A percentile compares a stretch with the other conserved stretches of the same genome.
Conservation (phyloP, 2,113 vertebrate species). For the Clinocottus analis region DNA sequence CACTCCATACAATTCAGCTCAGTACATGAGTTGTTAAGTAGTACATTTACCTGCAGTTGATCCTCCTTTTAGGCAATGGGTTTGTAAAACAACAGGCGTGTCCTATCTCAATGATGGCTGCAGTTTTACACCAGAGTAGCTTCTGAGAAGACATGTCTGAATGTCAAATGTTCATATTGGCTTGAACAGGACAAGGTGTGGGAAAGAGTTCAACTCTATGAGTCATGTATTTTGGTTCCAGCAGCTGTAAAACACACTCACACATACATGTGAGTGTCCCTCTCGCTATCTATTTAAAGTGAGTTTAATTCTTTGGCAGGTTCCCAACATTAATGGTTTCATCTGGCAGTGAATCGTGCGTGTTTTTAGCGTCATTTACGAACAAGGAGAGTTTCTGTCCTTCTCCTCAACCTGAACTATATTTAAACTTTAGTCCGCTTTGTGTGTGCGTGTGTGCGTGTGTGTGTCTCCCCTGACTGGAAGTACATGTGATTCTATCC, state of each 20-base stretch:
- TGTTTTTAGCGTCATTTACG: not conserved
- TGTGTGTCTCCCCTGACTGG: slow-evolving; percentile 18
- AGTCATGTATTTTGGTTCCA: slow-evolving; percentile 29
- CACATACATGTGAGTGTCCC: not conserved
- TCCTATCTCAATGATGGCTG: not conserved
- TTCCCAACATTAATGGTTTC: not conserved
- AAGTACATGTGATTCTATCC: slow-evolving; percentile 23
- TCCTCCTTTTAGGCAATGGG: not conserved
- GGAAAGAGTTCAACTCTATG: slow-evolving; percentile 12
- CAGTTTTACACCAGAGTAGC: not conserved
- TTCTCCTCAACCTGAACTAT: slow-evolving; percentile 29
- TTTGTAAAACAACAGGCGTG: slow-evolving; percentile 6
- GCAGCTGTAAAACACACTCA: slow-evolving; percentile 13
- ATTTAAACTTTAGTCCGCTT: slow-evolving; percentile 50
- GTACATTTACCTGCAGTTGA: not conserved
- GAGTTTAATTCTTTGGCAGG: not conserved
- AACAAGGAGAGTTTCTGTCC: not conserved
- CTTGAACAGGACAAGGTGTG: slow-evolving; percentile 31
- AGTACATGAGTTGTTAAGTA: not conserved
- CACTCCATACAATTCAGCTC: not conserved
- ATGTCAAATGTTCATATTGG: slow-evolving; percentile 24
- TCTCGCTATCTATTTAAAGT: not conserved
- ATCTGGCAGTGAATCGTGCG: not conserved
- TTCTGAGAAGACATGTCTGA: slow-evolving; percentile 16
- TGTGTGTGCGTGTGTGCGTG: not conserved